Percentiles rank a stretch among this genome's conserved stretches.
phyloP scores from a whole-genome alignment of 2,888 invertebrate genomes.

The Parnassius apollo region DNA sequence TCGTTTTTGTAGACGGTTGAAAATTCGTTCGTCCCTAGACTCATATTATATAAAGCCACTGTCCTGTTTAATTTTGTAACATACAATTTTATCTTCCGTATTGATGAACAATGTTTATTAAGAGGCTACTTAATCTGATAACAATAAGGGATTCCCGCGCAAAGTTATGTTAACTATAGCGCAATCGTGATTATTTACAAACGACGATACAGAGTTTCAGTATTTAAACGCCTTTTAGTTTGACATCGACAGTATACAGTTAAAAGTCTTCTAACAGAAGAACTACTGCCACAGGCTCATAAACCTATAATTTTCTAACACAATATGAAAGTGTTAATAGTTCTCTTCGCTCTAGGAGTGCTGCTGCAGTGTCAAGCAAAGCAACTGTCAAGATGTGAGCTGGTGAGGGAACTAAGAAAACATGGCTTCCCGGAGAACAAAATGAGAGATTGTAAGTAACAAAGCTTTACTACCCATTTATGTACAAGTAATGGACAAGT shows the following conservation, averaged over 20 bases:
- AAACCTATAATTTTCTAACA: too few relatives aligned
- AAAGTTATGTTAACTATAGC: not conserved
- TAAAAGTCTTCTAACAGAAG: not conserved
- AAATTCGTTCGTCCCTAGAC: too few relatives aligned
- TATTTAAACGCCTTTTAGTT: not conserved
- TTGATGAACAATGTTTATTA: not conserved
- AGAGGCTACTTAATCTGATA: not conserved
- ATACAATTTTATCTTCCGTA: too few relatives aligned
- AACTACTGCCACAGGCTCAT: too few relatives aligned
- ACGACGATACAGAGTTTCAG: not conserved
- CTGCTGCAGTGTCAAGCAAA: conserved; percentile 33
- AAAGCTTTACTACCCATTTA: too few relatives aligned
- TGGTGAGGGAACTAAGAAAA: conserved; percentile 32
- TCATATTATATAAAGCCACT: too few relatives aligned
- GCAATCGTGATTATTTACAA: not conserved
- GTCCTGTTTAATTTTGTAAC: too few relatives aligned
- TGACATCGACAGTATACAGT: not conserved
- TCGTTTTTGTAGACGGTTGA: too few relatives aligned
- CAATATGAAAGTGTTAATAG: conserved; percentile 15
- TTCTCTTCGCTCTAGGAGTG: conserved; percentile 9
- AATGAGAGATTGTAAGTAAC: conserved; percentile 48
- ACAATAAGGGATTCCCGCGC: not conserved
- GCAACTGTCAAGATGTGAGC: conserved; percentile 25
- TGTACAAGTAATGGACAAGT: too few relatives aligned
- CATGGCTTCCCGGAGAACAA: conserved; percentile 48